Percentiles rank a stretch among this genome's conserved stretches.
These are phyloP conservation scores for Mesitornis unicolor DNA, from an alignment of 2,113 vertebrate species.

Conservation along the genomic window DNA sequence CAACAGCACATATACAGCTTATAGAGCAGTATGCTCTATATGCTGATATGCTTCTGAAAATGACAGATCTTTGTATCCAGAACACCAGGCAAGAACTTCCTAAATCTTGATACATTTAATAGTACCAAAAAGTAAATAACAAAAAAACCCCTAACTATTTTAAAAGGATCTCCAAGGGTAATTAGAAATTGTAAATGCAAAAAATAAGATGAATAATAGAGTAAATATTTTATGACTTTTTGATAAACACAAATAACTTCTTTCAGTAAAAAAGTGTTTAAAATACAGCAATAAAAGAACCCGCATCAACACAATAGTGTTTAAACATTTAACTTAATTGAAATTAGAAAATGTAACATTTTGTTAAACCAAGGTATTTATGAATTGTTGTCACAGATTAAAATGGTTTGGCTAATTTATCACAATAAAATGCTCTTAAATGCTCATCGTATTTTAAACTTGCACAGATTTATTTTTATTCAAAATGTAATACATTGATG, in stretches of 20 bases:
- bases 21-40: not conserved
- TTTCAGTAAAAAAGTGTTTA: not conserved
- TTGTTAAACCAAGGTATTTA: not conserved
- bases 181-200: not conserved
- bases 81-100: not conserved
- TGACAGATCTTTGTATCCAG: not conserved
- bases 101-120: not conserved
- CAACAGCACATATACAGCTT: not conserved
- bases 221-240: not conserved
- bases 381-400: not conserved
- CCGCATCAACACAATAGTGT: too few relatives aligned
- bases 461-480: not conserved
- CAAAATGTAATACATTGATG: not conserved
- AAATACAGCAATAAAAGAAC: not conserved
- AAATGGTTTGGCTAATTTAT: not conserved
- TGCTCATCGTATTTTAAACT: not conserved
- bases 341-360: not conserved
- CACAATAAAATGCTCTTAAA: not conserved
- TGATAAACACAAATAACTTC: not conserved
- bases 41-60: not conserved
- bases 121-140: not conserved
- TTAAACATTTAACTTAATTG: not conserved
- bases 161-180: not conserved
- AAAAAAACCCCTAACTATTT: not conserved
- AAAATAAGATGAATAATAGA: not conserved